Conservation (phyloP, 2,888 invertebrate genomes). For the Stegana nigrithorax region DNA sequence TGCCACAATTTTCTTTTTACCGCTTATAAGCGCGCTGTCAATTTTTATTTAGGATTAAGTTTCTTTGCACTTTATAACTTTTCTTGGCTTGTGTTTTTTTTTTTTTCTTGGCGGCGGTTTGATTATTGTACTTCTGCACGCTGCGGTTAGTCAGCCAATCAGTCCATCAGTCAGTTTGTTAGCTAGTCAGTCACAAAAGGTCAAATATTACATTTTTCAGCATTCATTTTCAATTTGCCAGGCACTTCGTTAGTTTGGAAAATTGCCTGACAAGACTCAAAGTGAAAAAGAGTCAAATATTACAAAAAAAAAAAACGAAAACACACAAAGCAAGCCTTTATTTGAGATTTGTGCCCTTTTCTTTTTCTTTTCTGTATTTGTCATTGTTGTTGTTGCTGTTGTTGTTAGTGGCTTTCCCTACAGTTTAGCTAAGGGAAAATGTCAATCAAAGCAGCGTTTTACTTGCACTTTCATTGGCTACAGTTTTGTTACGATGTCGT, state of each 20-base stretch:
- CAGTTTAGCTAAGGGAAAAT: neutral
- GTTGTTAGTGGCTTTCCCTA: neutral
- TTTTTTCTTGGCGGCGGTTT: neutral
- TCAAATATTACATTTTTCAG: slow-evolving; percentile 40
- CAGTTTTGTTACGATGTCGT: too few relatives aligned
- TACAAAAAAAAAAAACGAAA: neutral
- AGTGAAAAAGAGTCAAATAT: neutral
- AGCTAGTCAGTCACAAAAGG: slow-evolving; percentile 50
- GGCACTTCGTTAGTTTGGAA: slow-evolving; percentile 38
- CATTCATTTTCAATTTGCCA: slow-evolving; percentile 57
- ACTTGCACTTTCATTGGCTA: neutral
- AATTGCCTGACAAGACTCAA: slow-evolving; percentile 9
- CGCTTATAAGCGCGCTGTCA: neutral
- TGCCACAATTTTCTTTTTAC: neutral
- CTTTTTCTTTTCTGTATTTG: neutral
- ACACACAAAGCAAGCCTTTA: too few relatives aligned
- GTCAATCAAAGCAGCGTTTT: slow-evolving; percentile 14
- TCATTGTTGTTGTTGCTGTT: neutral
- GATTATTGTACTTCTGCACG: neutral
- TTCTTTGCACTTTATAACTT: slow-evolving; percentile 19
- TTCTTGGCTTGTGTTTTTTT: slow-evolving; percentile 9
- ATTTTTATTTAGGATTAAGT: slow-evolving; percentile 11
- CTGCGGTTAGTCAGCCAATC: neutral
- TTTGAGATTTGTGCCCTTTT: slow-evolving; percentile 4
- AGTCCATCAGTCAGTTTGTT: neutral